phyloP scores from a whole-genome alignment of 2,797 vertebrate species.

The Ceyx erithaca region DNA sequence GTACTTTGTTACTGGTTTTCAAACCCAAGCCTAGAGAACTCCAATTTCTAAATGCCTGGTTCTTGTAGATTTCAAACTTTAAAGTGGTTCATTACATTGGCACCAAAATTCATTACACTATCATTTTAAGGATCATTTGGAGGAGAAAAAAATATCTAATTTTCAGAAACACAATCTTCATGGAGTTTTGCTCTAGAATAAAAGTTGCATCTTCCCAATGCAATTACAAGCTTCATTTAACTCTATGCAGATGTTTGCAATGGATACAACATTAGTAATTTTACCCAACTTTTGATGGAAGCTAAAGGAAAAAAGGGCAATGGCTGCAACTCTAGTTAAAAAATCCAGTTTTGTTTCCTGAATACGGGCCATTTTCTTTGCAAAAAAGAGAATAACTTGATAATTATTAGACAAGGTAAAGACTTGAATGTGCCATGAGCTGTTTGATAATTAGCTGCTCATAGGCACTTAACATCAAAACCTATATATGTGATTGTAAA shows the following conservation, averaged over 20 bases:
- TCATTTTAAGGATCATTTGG: not conserved
- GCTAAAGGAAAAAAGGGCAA: not conserved
- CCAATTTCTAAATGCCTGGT: not conserved
- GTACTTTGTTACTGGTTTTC: not conserved
- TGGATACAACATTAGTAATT: not conserved
- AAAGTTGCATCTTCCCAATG: not conserved
- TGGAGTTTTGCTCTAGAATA: not conserved
- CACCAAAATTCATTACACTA: not conserved
- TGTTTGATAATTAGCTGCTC: not conserved
- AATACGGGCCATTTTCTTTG: not conserved
- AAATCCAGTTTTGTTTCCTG: not conserved
- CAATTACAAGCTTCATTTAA: not conserved
- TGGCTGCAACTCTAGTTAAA: not conserved
- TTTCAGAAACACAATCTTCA: not conserved
- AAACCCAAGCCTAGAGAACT: not conserved
- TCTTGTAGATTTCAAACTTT: not conserved
- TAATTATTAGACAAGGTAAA: not conserved
- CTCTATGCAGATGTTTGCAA: not conserved
- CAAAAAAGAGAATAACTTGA: not conserved
- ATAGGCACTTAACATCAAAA: not conserved
- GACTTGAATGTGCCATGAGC: not conserved
- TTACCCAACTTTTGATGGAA: not conserved
- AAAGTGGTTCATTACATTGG: not conserved
- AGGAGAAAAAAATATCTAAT: not conserved
- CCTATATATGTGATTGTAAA: not conserved